Evolutionary conservation across 2,888 invertebrate genomes (phyloP), one percentile per base, ranked within the genome.

Genomic region (Athalia rosae): DNA sequence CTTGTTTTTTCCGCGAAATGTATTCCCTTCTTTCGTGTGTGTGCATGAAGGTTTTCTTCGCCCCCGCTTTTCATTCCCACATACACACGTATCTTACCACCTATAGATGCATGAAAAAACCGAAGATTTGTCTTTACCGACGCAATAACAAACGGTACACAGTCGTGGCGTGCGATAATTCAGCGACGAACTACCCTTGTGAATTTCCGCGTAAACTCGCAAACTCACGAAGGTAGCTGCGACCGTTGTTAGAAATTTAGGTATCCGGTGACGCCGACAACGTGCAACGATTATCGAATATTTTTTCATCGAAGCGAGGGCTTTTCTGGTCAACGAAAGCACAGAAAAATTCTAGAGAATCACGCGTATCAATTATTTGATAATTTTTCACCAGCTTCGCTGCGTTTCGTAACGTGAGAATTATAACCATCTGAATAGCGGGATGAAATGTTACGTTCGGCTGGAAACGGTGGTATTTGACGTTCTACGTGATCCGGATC

Each of bases 281-380:
- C 28, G 50, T 41, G 67, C 50, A 53, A 6, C 67, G 69, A 58
- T 45, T 56, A 71, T 58, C 69, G 43, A 71, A 67, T 67, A 50
- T 67, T 53, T 66, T 53, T 28, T 28, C 41, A 11, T 11, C 9
- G 11, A 50, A 67, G 15, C 11, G 41, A 5, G 5, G 8, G 63
- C 63, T 64, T 64, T 64, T 64, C 64, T 64, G 50, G 50, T 41
- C 50, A 11, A 50, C 6, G 41, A 50, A 15, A 67, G 41, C 66
- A 50, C 50, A 48, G 9, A 50, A n/a, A n/a, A n/a, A n/a, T n/a
- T n/a, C n/a, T n/a, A n/a, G n/a, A n/a, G n/a, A n/a, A n/a, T n/a
- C n/a, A n/a, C n/a, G n/a, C n/a, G n/a, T n/a, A n/a, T n/a, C n/a
- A n/a, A n/a, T n/a, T n/a, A n/a, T n/a, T n/a, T n/a, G n/a, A n/a